Evolutionary conservation across 2,797 vertebrate species (phyloP).

Genomic region (Euphonia xanthogaster): DNA sequence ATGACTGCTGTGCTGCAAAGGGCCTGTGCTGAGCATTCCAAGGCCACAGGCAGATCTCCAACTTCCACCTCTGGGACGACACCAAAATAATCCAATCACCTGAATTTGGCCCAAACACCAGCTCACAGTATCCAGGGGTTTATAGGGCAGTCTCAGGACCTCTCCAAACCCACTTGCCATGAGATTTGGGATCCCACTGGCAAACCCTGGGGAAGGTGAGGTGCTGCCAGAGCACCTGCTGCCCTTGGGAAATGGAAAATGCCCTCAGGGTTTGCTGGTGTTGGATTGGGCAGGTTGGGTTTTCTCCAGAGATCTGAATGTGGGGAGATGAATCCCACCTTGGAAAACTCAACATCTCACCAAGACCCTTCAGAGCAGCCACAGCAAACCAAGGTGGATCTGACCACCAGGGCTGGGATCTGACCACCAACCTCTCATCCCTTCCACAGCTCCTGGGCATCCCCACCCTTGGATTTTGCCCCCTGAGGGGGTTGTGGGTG

Average conservation of each 20-base stretch:
- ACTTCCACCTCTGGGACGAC: background rate
- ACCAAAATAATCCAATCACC: background rate
- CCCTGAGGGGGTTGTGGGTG: rapidly evolving
- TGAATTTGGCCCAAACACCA: background rate
- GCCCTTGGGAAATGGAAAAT: background rate
- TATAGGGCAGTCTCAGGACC: background rate
- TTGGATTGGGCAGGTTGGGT: background rate
- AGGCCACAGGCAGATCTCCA: background rate
- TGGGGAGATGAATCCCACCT: background rate
- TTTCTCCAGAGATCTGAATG: background rate
- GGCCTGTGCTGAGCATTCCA: background rate
- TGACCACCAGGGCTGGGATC: background rate
- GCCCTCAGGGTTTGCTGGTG: background rate
- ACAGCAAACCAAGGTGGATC: background rate
- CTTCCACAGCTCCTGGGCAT: background rate
- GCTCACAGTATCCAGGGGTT: rapidly evolving
- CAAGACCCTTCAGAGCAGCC: background rate
- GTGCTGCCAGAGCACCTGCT: background rate
- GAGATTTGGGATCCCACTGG: background rate
- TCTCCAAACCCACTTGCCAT: background rate
- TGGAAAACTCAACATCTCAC: background rate
- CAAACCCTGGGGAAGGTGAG: background rate
- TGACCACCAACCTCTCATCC: background rate
- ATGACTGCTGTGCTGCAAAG: background rate
- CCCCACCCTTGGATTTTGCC: background rate